Percentiles rank a stretch among this genome's conserved stretches.
Conservation (phyloP, 2,888 invertebrate species). For the Nomada hirtipes region DNA sequence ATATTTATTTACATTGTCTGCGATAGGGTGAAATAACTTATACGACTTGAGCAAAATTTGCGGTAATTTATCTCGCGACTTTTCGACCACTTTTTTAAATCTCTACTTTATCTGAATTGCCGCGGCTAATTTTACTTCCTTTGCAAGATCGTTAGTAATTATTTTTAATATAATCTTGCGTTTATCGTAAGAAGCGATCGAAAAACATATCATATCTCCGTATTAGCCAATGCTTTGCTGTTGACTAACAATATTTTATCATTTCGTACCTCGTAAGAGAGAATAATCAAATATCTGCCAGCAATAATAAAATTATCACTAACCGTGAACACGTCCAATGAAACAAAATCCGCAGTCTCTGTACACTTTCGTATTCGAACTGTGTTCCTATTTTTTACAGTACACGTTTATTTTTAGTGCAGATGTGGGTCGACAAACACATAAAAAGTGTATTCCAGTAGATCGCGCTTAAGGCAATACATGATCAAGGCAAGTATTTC, state of each 20-base stretch:
- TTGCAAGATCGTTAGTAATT: no score
- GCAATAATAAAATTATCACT: neutral
- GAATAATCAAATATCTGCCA: neutral
- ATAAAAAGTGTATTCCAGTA: constrained; percentile 18
- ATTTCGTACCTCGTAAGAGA: neutral
- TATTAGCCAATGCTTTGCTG: neutral
- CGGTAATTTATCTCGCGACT: no score
- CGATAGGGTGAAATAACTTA: no score
- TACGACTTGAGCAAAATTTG: no score
- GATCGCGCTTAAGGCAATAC: neutral
- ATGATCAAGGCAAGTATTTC: neutral
- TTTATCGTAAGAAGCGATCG: no score
- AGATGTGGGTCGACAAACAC: constrained; percentile 29
- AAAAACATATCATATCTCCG: no score
- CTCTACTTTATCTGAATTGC: no score
- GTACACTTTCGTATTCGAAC: neutral
- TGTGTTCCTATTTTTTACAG: neutral
- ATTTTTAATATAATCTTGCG: no score
- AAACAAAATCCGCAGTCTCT: neutral
- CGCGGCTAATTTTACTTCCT: no score
- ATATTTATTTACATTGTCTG: no score
- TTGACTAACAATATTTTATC: constrained; percentile 2
- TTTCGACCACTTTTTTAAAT: no score
- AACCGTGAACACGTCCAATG: neutral
- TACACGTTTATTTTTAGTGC: constrained; percentile 8